Percentiles rank a stretch among this genome's conserved stretches.
phyloP scores from a whole-genome alignment of 2,113 vertebrate species.

The Nothoprocta perdicaria region DNA sequence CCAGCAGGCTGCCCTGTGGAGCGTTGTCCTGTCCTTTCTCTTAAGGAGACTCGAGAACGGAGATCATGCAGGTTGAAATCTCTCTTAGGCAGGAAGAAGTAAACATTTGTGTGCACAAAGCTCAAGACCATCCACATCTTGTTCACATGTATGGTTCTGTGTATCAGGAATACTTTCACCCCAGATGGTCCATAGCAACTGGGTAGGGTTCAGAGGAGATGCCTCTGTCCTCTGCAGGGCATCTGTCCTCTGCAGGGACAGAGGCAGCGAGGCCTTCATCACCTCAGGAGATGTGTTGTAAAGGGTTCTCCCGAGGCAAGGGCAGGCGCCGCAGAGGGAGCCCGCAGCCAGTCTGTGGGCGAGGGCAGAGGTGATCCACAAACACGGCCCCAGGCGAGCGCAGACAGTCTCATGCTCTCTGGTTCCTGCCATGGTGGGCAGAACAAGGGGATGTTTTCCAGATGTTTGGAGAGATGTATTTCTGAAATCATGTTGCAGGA shows the following conservation, averaged over 20 bases:
- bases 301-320: background rate
- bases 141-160: background rate
- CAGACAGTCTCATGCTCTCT: background rate
- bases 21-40: background rate
- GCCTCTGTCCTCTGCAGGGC: background rate
- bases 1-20: background rate
- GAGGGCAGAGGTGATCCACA: background rate
- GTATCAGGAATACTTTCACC: background rate
- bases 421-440: slow-evolving; percentile 23
- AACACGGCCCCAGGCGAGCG: background rate
- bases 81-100: background rate
- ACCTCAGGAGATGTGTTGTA: background rate
- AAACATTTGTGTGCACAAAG: background rate
- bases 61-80: background rate
- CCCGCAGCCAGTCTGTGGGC: background rate
- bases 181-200: background rate
- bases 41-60: background rate
- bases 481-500: background rate
- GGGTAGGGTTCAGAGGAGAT: background rate
- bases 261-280: slow-evolving; percentile 12
- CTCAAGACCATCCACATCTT: fast-evolving
- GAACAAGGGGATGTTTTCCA: slow-evolving; percentile 43
- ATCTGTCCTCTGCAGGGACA: background rate
- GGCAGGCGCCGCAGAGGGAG: background rate
- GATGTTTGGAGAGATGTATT: slow-evolving; percentile 44